A percentile compares a stretch with the other conserved stretches of the same genome.
Conservation (phyloP, 2,888 invertebrate genomes). For the Oscheius sp. region DNA sequence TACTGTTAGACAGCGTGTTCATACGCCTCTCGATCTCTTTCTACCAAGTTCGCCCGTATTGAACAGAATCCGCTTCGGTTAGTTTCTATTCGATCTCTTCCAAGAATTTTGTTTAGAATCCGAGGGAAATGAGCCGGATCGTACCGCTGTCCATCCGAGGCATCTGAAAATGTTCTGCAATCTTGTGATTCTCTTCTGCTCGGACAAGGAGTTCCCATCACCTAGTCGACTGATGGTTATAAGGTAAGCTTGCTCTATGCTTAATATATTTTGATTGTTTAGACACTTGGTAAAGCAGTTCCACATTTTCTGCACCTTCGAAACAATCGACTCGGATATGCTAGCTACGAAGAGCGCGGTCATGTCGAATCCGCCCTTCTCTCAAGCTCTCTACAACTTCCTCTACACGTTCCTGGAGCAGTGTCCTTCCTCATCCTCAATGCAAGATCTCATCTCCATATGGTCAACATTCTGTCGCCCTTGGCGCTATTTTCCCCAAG, state of each 20-base stretch:
- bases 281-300: constrained; percentile 57
- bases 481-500: constrained; percentile 49
- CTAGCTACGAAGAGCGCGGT: constrained; percentile 42
- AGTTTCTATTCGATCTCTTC: not conserved
- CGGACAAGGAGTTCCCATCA: constrained; percentile 49
- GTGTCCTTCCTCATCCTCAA: constrained; percentile 45
- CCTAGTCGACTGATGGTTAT: constrained; percentile 48
- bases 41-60: constrained; percentile 54
- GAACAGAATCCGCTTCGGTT: constrained; percentile 51
- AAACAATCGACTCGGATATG: constrained; percentile 47
- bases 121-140: constrained; percentile 16
- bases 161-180: constrained; percentile 49
- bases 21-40: constrained; percentile 59
- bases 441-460: constrained; percentile 38
- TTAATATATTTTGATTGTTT: constrained; percentile 6
- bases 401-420: constrained; percentile 50
- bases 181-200: constrained; percentile 50
- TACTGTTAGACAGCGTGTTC: constrained; percentile 29
- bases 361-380: constrained; percentile 48
- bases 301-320: constrained; percentile 53
- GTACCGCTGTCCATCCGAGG: constrained; percentile 43
- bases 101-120: constrained; percentile 6
- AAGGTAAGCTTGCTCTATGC: constrained; percentile 35
- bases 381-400: constrained; percentile 45
- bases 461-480: constrained; percentile 55